A percentile compares a stretch with the other conserved stretches of the same genome.
Evolutionary conservation across 2,113 vertebrate species (phyloP).

Genomic region (Neotoma lepida): DNA sequence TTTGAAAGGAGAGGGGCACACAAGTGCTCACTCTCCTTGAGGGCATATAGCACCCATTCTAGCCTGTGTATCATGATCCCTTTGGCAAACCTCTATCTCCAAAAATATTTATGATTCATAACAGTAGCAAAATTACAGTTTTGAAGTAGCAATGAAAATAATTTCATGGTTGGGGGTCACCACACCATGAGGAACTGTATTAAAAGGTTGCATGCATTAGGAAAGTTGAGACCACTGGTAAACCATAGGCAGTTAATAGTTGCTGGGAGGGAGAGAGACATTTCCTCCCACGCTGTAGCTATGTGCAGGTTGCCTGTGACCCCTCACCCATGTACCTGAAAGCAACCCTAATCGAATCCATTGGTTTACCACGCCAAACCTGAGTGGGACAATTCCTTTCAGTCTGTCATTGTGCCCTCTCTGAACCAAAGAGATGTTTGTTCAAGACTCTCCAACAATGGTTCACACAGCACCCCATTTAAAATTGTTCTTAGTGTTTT

Average conservation of each 20-base stretch:
- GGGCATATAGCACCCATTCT: neutral
- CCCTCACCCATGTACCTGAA: neutral
- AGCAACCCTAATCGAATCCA: neutral
- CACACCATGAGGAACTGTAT: neutral
- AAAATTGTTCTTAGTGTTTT: constrained; percentile 7
- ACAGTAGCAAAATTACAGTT: neutral
- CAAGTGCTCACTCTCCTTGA: fast-evolving
- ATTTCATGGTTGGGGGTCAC: neutral
- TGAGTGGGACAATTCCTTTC: neutral
- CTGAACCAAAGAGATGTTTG: neutral
- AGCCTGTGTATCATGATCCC: no score
- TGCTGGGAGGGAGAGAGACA: neutral
- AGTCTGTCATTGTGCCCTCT: neutral
- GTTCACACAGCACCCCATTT: neutral
- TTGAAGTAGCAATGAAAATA: neutral
- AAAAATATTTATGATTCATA: neutral
- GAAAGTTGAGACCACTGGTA: neutral
- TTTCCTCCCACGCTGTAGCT: neutral
- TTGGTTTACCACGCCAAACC: neutral
- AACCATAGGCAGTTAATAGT: neutral
- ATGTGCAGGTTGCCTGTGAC: no score
- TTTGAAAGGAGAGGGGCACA: neutral
- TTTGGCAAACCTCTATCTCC: neutral
- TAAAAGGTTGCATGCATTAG: neutral
- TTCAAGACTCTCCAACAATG: neutral